phyloP scores from a whole-genome alignment of 2,113 vertebrate genomes.

The Lepus timidus region DNA sequence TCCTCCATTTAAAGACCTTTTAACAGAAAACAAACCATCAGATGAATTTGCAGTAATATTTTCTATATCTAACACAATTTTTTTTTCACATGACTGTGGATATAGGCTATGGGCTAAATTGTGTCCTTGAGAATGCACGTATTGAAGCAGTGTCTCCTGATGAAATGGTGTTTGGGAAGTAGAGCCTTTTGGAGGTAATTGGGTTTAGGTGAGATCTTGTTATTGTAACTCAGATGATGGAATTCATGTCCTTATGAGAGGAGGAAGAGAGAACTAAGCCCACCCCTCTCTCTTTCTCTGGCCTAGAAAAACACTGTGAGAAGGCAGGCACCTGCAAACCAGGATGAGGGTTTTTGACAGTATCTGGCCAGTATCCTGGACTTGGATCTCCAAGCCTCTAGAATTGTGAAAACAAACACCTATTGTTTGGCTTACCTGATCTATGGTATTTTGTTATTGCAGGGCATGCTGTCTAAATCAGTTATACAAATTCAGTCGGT shows the following conservation, averaged over 20 bases:
- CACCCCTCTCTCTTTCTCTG: not conserved
- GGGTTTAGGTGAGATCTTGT: not conserved
- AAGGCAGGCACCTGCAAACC: not conserved
- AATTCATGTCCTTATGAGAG: not conserved
- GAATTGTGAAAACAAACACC: not conserved
- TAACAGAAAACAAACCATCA: not conserved
- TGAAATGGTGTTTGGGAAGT: not conserved
- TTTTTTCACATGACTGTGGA: accelerated
- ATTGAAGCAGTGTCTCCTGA: not conserved
- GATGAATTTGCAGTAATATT: not conserved
- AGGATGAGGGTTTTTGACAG: not conserved
- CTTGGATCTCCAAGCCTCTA: not conserved
- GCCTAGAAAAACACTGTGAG: not conserved
- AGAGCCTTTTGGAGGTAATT: not conserved
- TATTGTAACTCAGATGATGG: no score
- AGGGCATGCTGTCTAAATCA: not conserved
- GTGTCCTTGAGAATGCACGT: not conserved
- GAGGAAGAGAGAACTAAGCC: not conserved
- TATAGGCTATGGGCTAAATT: not conserved
- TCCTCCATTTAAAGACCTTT: not conserved
- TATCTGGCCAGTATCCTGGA: no score
- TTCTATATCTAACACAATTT: not conserved
- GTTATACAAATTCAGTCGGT: not conserved
- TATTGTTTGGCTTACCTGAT: not conserved
- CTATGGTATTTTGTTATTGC: not conserved